These are phyloP conservation scores for Chloroclysta siterata DNA, from an alignment of 2,888 invertebrate genomes.

Conservation along the genomic window DNA sequence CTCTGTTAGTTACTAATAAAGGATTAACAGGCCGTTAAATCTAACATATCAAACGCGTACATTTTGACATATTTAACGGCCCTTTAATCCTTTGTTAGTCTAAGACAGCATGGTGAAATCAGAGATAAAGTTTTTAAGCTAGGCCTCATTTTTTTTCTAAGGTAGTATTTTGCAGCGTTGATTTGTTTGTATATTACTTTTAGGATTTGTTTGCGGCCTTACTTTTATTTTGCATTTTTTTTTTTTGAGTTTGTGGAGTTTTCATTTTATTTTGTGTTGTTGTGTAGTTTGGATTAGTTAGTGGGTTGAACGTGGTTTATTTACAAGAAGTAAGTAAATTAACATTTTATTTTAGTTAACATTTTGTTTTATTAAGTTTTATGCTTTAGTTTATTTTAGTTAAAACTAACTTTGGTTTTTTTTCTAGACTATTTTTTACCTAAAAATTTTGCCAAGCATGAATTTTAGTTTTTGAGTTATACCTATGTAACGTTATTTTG, in stretches of 20 bases:
- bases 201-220: constrained; percentile 15
- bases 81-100: no score
- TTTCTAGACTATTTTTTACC: constrained; percentile 28
- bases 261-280: constrained; percentile 30
- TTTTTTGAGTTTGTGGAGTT: constrained; percentile 24
- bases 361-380: constrained; percentile 26
- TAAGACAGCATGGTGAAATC: no score
- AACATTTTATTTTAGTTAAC: constrained; percentile 21
- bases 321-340: constrained; percentile 29
- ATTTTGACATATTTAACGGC: no score
- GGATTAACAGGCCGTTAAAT: no score
- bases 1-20: no score
- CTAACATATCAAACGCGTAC: no score
- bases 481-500: background rate
- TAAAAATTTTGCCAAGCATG: background rate
- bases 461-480: background rate
- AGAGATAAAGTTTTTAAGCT: no score
- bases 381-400: background rate
- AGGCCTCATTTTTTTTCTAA: no score
- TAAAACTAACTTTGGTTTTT: constrained; percentile 7
- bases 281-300: constrained; percentile 37
- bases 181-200: background rate
- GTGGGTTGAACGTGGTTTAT: constrained; percentile 33
- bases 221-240: constrained; percentile 6
- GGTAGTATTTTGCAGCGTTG: no score